Evolutionary conservation across 2,888 invertebrate genomes (phyloP), one percentile per base, ranked within the genome.

Genomic region (Caenorhabditis uteleia): DNA sequence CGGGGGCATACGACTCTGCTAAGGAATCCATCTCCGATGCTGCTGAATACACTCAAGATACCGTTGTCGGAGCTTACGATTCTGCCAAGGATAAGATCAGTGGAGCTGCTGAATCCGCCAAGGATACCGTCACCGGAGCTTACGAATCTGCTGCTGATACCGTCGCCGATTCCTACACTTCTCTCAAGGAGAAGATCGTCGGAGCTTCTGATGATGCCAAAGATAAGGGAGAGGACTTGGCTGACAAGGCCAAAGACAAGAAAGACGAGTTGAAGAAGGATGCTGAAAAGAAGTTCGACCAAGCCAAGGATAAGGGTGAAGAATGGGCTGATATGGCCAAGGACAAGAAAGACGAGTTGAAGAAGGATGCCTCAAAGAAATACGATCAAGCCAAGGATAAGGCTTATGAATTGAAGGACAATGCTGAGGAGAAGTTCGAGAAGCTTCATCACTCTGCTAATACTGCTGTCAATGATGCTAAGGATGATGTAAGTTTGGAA

Each of bases 351-450:
- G 14, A 14, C 7, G 14, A 29, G 31, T 29, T 29, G 31, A 10
- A 29, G 31, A 29, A 29, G 31, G 14, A 29, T 29, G 31, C 31
- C 31, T 29, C 31, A 29, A 29, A 29, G 31, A 29, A 29, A 29
- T 7, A 29, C 14, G 14, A 29, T 29, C 8, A 29, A 29, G 31
- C 14, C 8, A 34, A 34, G 34, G n/a, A 29, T 6, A 40, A 20
- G 20, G 50, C 45, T 26, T 39, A 61, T 25, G 60, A 58, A 16
- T 45, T 55, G 33, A 42, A 45, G 23, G 60, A 54, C 23, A 14
- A 45, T 8, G 61, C 39, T 38, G 61, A 27, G 4, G 61, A 61
- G 33, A 61, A 40, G 3, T 61, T 61, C 47, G 61, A 61, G n/a
- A 55, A 56, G 18, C 21, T 61, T 12, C 36, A 47, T 21, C 43